phyloP scores from a whole-genome alignment of 2,797 vertebrate genomes.

The Pseudotriccus pelzelni region DNA sequence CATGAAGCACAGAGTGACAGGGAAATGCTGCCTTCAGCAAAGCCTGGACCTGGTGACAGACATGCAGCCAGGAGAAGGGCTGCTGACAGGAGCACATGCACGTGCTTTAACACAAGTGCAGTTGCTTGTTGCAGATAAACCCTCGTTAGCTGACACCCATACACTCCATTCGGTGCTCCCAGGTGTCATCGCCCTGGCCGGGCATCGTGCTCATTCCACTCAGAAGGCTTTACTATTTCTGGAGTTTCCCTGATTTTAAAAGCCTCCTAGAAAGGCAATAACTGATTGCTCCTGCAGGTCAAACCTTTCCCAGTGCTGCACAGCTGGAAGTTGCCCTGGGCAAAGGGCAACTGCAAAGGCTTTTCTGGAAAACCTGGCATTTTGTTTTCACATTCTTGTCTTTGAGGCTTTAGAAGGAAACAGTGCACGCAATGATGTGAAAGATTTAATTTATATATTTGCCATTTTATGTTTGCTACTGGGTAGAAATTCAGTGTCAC shows the following conservation, averaged over 20 bases:
- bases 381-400: not conserved
- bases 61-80: not conserved
- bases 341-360: not conserved
- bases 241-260: not conserved
- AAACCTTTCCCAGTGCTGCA: not conserved
- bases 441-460: not conserved
- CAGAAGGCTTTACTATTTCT: not conserved
- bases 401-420: not conserved
- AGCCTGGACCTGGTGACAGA: not conserved
- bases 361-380: not conserved
- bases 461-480: not conserved
- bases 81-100: not conserved
- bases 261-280: not conserved
- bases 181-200: not conserved
- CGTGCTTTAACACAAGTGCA: not conserved
- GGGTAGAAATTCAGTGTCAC: not conserved
- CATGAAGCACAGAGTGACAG: not conserved
- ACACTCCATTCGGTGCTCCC: rapidly evolving
- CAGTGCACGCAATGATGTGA: not conserved
- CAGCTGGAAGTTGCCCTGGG: not conserved
- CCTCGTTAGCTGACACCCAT: rapidly evolving
- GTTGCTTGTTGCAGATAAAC: not conserved
- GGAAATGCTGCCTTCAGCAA: not conserved
- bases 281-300: not conserved
- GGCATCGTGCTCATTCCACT: not conserved